phyloP scores from a whole-genome alignment of 2,113 vertebrate genomes.

The Illadopsis cleaveri region DNA sequence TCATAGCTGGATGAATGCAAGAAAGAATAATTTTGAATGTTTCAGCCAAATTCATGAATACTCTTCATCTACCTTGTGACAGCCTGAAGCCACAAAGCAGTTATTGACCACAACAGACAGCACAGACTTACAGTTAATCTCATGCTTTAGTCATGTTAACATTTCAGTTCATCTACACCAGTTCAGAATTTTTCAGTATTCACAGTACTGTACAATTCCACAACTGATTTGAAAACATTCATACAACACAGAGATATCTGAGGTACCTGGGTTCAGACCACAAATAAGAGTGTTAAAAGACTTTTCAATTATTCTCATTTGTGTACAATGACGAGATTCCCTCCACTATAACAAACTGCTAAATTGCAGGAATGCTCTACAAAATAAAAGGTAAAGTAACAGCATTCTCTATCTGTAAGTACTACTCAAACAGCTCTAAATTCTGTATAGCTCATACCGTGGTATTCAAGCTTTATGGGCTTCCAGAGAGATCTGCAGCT shows the following conservation, averaged over 20 bases:
- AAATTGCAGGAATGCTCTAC: background rate
- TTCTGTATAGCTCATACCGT: background rate
- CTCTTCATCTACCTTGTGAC: background rate
- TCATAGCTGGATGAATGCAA: background rate
- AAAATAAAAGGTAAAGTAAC: background rate
- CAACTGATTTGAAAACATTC: background rate
- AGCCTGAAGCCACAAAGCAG: background rate
- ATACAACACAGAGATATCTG: background rate
- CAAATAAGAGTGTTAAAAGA: background rate
- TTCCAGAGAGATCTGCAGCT: slow-evolving; percentile 32
- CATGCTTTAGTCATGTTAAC: background rate
- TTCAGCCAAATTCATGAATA: background rate
- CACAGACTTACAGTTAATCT: background rate
- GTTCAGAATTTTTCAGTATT: background rate
- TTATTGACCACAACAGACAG: background rate
- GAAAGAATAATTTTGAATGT: background rate
- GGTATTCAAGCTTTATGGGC: background rate
- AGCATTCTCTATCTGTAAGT: background rate
- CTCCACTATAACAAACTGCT: background rate
- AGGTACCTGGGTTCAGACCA: background rate
- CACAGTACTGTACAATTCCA: background rate
- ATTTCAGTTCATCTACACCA: background rate
- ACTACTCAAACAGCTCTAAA: background rate
- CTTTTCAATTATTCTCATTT: background rate
- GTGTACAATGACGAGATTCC: background rate